Conservation (phyloP, 2,113 vertebrate genomes). For the Eupsittula cactorum region DNA sequence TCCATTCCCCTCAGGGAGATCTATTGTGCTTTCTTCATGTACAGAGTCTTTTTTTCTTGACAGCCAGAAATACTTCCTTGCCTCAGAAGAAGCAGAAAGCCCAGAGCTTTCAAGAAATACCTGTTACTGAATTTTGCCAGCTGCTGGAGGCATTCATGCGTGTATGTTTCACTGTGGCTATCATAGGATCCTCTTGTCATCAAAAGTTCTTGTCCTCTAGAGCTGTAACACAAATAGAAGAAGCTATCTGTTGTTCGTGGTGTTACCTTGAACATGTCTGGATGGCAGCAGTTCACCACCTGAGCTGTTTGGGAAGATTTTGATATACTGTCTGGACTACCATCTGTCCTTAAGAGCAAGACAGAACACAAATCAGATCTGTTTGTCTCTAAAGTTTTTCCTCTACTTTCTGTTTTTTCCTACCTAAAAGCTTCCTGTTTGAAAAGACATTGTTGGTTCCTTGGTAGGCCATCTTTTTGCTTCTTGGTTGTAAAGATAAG, state of each 20-base stretch:
- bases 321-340: fast-evolving
- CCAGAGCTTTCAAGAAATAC: not conserved
- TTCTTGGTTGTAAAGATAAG: not conserved
- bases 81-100: not conserved
- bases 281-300: not conserved
- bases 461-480: not conserved
- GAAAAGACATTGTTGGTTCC: not conserved
- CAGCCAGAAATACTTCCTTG: not conserved
- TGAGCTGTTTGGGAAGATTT: not conserved
- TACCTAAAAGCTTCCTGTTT: not conserved
- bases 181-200: not conserved
- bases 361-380: not conserved
- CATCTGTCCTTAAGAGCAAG: not conserved
- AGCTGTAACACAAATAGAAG: not conserved
- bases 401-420: not conserved
- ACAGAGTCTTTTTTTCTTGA: not conserved
- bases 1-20: not conserved
- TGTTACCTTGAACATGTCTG: not conserved
- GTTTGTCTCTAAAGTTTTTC: not conserved
- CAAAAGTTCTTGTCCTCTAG: not conserved
- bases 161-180: not conserved
- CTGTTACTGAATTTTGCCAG: not conserved
- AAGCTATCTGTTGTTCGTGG: not conserved
- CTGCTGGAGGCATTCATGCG: not conserved
- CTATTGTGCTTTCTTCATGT: not conserved